Evolutionary conservation across 2,113 vertebrate genomes (phyloP).

Genomic region (Ceyx cyanopectus): DNA sequence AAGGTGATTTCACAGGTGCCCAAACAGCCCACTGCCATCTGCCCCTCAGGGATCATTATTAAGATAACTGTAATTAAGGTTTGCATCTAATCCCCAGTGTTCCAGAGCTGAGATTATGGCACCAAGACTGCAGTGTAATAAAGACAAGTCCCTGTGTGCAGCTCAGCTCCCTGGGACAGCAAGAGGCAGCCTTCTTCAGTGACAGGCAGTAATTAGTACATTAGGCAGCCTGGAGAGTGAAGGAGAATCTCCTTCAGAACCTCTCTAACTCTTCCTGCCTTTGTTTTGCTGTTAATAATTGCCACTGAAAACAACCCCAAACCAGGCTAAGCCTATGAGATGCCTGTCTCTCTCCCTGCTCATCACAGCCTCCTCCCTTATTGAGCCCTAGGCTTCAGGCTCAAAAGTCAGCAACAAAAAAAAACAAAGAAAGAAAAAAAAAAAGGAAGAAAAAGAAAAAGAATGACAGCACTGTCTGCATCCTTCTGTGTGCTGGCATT

Average conservation of each 20-base stretch:
- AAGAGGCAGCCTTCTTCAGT: constrained; percentile 41
- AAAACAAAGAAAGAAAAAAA: neutral
- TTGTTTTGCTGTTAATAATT: constrained; percentile 8
- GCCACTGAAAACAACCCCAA: neutral
- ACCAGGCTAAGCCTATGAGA: neutral
- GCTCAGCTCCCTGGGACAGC: constrained; percentile 43
- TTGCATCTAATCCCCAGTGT: constrained; percentile 33
- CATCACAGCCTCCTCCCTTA: neutral
- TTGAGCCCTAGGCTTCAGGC: neutral
- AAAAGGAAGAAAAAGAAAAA: neutral
- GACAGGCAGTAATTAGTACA: constrained; percentile 63
- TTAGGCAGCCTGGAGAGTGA: constrained; percentile 39
- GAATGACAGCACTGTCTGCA: neutral
- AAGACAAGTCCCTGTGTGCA: constrained; percentile 19
- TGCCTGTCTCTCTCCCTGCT: neutral
- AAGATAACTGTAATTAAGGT: constrained; percentile 69
- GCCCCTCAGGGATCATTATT: constrained; percentile 25
- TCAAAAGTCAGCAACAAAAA: neutral
- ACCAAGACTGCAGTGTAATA: constrained; percentile 20
- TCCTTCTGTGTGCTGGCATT: neutral
- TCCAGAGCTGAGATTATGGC: constrained; percentile 56
- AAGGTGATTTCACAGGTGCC: constrained; percentile 26
- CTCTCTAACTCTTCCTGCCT: neutral
- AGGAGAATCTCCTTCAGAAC: constrained; percentile 12
- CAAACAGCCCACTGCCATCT: constrained; percentile 14